Conservation (phyloP, 2,113 vertebrate genomes). For the Bubo scandiacus region DNA sequence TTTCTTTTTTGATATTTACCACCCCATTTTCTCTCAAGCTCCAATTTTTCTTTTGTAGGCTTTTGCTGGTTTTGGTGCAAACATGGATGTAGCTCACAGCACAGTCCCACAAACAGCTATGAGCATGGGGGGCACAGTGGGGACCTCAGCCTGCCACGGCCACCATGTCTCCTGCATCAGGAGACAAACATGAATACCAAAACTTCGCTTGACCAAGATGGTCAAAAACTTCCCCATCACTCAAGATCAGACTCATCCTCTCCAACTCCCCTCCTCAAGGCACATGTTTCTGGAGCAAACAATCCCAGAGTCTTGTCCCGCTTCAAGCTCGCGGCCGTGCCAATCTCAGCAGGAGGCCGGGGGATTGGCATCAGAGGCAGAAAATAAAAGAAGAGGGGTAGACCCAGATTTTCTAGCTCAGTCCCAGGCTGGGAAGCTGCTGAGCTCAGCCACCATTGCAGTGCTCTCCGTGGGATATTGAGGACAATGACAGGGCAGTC, state of each 20-base stretch:
- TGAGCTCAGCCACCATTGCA: not conserved
- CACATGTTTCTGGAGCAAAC: accelerated
- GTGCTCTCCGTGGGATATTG: not conserved
- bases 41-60: not conserved
- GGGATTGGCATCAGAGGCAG: too few relatives aligned
- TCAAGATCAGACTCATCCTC: not conserved
- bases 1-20: not conserved
- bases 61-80: not conserved
- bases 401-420: not conserved
- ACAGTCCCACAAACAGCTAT: not conserved
- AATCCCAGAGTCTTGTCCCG: not conserved
- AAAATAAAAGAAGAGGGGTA: not conserved
- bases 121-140: not conserved
- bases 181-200: not conserved
- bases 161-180: not conserved
- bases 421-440: not conserved
- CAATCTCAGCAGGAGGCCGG: not conserved
- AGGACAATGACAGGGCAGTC: not conserved
- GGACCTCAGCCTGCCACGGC: not conserved
- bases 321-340: not conserved
- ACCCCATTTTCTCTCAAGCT: not conserved
- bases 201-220: not conserved
- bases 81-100: not conserved
- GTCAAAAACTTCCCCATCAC: not conserved
- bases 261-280: not conserved